Evolutionary conservation across 2,888 invertebrate genomes (phyloP).

Genomic region (Tetranychus piercei): DNA sequence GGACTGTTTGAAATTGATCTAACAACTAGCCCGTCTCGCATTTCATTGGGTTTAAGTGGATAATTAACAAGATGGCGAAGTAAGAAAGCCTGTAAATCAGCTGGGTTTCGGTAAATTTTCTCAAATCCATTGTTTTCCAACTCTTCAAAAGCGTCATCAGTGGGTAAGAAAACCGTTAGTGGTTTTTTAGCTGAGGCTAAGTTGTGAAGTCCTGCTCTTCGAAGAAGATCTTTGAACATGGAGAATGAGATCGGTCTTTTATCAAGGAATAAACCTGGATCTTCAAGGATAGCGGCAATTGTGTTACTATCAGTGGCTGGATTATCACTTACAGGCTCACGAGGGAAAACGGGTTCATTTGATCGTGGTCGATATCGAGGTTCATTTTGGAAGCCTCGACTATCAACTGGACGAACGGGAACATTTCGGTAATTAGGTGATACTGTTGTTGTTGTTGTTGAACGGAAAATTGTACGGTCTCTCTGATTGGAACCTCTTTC

Average conservation of each 20-base stretch:
- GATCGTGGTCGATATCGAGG: neutral
- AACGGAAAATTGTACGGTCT: neutral
- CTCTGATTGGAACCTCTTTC: neutral
- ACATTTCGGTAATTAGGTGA: neutral
- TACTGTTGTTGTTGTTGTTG: neutral
- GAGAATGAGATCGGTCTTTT: constrained; percentile 23
- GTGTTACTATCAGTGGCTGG: constrained; percentile 8
- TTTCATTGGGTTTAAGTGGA: constrained; percentile 11
- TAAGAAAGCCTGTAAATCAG: constrained; percentile 12
- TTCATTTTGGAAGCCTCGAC: too few relatives aligned
- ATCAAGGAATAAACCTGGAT: constrained; percentile 23
- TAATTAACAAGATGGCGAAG: constrained; percentile 13
- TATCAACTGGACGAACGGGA: neutral
- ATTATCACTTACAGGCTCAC: neutral
- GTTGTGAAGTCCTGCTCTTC: constrained; percentile 23
- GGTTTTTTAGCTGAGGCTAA: constrained; percentile 18
- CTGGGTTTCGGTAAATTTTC: constrained; percentile 15
- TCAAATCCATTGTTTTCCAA: constrained; percentile 23
- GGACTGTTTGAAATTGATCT: constrained; percentile 19
- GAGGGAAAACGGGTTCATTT: neutral
- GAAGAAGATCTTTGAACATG: constrained; percentile 22
- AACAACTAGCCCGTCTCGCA: constrained; percentile 16
- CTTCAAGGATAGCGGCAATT: constrained; percentile 24
- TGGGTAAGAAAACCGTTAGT: constrained; percentile 25
- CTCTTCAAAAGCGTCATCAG: constrained; percentile 24